These are phyloP conservation scores for Eristalis tenax DNA, from an alignment of 2,888 invertebrate genomes.

Conservation along the genomic window DNA sequence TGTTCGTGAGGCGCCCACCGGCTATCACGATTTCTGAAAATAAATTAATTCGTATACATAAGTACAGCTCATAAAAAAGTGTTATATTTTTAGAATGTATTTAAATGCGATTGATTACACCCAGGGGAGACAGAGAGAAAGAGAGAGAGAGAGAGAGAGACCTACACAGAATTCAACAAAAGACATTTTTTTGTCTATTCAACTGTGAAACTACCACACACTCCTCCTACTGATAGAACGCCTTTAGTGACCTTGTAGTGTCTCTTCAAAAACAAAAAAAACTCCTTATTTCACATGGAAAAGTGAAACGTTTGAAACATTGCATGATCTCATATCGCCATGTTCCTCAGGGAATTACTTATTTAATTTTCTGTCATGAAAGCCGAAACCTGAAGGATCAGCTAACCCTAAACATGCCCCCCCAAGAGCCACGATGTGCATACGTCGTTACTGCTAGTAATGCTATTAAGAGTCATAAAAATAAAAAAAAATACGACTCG, in stretches of 20 bases:
- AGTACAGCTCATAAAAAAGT: background rate
- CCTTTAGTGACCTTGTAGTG: background rate
- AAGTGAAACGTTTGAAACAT: background rate
- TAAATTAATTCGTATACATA: slow-evolving; percentile 26
- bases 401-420: background rate
- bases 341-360: background rate
- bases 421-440: background rate
- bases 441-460: slow-evolving; percentile 12
- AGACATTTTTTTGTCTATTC: background rate
- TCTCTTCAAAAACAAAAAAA: background rate
- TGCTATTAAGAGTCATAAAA: slow-evolving; percentile 34
- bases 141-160: background rate
- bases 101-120: background rate
- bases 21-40: slow-evolving; percentile 80
- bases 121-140: background rate
- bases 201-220: background rate
- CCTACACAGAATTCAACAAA: background rate
- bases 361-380: background rate
- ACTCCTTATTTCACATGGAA: background rate
- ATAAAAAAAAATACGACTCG: slow-evolving; percentile 15
- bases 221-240: background rate
- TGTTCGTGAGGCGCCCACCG: slow-evolving; percentile 81
- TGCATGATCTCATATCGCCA: background rate
- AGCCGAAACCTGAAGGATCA: slow-evolving; percentile 10
- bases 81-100: slow-evolving; percentile 6